phyloP scores from a whole-genome alignment of 2,797 vertebrate genomes.

The Coccyzus lansbergi region DNA sequence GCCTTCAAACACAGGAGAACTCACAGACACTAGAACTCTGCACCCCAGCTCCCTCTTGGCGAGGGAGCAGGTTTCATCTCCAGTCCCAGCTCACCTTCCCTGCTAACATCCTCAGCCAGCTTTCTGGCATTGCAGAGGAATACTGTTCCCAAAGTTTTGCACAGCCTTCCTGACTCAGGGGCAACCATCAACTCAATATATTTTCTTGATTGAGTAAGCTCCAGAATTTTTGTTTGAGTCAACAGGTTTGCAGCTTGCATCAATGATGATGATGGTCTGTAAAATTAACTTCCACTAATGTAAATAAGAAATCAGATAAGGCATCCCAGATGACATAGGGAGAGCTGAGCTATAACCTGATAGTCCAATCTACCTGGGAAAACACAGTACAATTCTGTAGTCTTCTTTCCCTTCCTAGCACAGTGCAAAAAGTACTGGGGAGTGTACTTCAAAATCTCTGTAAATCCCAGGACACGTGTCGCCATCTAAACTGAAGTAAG shows the following conservation, averaged over 20 bases:
- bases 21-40: not conserved
- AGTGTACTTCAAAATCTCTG: not conserved
- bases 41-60: not conserved
- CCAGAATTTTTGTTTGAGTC: not conserved
- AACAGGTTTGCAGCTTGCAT: not conserved
- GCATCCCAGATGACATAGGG: not conserved
- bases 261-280: not conserved
- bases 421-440: not conserved
- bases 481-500: not conserved
- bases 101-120: not conserved
- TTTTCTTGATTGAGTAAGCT: not conserved
- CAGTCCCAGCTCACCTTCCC: not conserved
- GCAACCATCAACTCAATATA: accelerated
- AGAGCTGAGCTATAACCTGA: not conserved
- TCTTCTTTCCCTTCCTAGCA: not conserved
- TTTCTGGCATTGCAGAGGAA: not conserved
- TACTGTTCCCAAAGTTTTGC: not conserved
- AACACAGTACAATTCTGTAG: accelerated
- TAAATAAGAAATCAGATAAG: not conserved
- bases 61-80: not conserved
- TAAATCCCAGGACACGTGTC: not conserved
- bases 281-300: not conserved
- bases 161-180: not conserved
- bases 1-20: not conserved
- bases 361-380: not conserved